Evolutionary conservation across 2,797 vertebrate genomes (phyloP).

Genomic region (Rhinella marina): DNA sequence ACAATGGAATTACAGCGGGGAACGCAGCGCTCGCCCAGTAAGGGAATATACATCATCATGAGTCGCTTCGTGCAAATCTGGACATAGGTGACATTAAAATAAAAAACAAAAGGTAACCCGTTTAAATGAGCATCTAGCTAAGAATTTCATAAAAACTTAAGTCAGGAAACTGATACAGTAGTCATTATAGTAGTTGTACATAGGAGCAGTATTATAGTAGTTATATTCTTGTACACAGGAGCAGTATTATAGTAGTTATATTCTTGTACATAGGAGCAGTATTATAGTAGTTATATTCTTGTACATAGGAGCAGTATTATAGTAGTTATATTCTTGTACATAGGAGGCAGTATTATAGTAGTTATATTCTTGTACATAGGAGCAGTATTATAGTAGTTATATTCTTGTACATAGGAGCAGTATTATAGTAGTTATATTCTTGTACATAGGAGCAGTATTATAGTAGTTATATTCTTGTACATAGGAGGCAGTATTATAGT

Average conservation of each 20-base stretch:
- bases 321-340: too few species aligned
- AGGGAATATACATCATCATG: too few species aligned
- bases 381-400: neutral
- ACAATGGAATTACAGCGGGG: too few species aligned
- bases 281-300: slow-evolving; percentile 13
- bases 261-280: slow-evolving; percentile 5
- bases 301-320: too few species aligned
- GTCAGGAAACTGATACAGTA: neutral
- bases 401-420: too few species aligned
- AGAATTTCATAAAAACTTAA: slow-evolving; percentile 28
- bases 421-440: slow-evolving; percentile 19
- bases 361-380: neutral
- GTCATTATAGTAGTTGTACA: neutral
- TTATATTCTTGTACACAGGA: neutral
- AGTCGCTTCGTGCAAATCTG: too few species aligned
- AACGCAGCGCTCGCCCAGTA: too few species aligned
- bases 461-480: slow-evolving; percentile 10
- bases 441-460: slow-evolving; percentile 6
- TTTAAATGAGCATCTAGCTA: slow-evolving; percentile 19
- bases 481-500: slow-evolving; percentile 19
- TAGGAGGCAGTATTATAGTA: neutral
- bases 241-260: slow-evolving; percentile 10
- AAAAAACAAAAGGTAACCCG: too few species aligned
- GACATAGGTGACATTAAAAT: too few species aligned
- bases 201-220: neutral